phyloP scores from a whole-genome alignment of 2,113 vertebrate species.

The Nicator chloris region DNA sequence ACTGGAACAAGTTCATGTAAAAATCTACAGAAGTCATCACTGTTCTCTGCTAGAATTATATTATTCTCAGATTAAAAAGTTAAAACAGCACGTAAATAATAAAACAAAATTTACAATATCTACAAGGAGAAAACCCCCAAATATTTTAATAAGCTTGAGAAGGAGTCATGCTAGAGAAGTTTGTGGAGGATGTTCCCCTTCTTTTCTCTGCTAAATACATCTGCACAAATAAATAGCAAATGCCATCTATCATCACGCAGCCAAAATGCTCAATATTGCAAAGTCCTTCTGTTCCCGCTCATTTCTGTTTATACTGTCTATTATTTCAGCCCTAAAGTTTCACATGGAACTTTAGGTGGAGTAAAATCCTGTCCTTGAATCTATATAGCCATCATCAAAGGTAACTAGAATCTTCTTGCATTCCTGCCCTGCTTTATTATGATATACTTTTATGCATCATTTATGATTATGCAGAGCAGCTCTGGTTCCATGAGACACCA shows the following conservation, averaged over 20 bases:
- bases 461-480: not conserved
- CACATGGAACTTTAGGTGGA: not conserved
- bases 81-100: not conserved
- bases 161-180: not conserved
- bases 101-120: not conserved
- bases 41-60: not conserved
- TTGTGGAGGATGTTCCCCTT: not conserved
- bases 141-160: not conserved
- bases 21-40: not conserved
- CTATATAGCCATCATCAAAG: not conserved
- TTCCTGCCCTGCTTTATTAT: not conserved
- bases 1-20: not conserved
- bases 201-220: not conserved
- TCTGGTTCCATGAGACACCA: fast-evolving
- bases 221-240: not conserved
- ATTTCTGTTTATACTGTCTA: not conserved
- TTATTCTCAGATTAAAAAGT: not conserved
- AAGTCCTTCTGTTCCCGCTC: not conserved
- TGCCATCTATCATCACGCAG: not conserved
- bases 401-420: not conserved
- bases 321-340: not conserved
- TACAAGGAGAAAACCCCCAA: not conserved
- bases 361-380: not conserved
- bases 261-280: not conserved
- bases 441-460: not conserved